A percentile compares a stretch with the other conserved stretches of the same genome.
These are phyloP conservation scores for Podargus strigoides DNA, from an alignment of 2,797 vertebrate genomes.

Conservation along the genomic window DNA sequence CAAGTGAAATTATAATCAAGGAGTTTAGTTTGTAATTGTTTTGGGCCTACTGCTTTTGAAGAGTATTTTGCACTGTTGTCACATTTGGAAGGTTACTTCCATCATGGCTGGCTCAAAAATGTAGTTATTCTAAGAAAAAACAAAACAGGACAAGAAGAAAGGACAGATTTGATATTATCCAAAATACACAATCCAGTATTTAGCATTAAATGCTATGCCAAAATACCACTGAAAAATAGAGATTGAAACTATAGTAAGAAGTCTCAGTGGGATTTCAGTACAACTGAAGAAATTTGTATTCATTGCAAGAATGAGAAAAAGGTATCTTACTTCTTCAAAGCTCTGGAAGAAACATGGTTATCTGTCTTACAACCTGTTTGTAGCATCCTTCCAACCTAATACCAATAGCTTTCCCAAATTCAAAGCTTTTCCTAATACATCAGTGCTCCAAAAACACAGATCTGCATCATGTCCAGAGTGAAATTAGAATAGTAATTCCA, in stretches of 20 bases:
- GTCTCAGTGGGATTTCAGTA: background rate
- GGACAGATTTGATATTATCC: background rate
- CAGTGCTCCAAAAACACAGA: background rate
- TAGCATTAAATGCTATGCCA: background rate
- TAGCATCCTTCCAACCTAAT: background rate
- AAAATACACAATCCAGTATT: background rate
- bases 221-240: constrained; percentile 10
- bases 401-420: background rate
- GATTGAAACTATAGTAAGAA: background rate
- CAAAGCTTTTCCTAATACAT: background rate
- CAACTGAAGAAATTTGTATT: background rate
- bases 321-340: background rate
- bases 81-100: background rate
- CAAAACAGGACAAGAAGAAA: background rate
- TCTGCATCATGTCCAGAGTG: background rate
- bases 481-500: background rate
- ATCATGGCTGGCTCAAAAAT: background rate
- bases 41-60: background rate
- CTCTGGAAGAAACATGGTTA: background rate
- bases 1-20: background rate
- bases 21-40: background rate
- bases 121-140: background rate
- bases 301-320: background rate
- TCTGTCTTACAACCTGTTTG: background rate
- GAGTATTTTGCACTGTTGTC: background rate